phyloP scores from a whole-genome alignment of 2,113 vertebrate species.

The Oophaga pumilio region DNA sequence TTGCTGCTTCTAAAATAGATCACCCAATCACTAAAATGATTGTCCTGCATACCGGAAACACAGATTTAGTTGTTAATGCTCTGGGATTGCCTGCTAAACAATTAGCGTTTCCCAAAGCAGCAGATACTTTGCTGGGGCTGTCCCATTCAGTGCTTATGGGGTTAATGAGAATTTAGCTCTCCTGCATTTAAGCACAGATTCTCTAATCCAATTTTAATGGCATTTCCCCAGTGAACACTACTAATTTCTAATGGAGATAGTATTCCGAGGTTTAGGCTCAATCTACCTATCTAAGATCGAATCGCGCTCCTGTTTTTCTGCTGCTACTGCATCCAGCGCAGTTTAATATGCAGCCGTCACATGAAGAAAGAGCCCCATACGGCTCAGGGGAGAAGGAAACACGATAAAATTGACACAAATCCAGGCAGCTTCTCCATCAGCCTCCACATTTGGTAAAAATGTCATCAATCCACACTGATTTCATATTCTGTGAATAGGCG shows the following conservation, averaged over 20 bases:
- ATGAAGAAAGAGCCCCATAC: conserved; percentile 29
- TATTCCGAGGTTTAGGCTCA: conserved; percentile 5
- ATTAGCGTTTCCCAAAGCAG: not conserved
- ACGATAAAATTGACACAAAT: conserved; percentile 48
- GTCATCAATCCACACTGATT: conserved; percentile 50
- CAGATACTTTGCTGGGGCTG: not conserved
- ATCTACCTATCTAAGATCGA: conserved; percentile 29
- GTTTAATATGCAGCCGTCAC: conserved; percentile 43
- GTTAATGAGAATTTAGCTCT: conserved; percentile 43
- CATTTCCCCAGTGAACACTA: conserved; percentile 52
- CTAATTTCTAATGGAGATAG: conserved; percentile 57
- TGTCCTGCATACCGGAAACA: not conserved
- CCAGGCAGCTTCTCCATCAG: conserved; percentile 44
- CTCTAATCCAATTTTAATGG: conserved; percentile 57
- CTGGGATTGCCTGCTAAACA: not conserved
- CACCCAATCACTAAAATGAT: conserved; percentile 1
- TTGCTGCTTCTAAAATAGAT: conserved; percentile 23
- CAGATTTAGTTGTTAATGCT: not conserved
- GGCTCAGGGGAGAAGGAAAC: conserved; percentile 51
- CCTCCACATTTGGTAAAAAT: conserved; percentile 46
- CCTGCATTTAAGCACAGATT: conserved; percentile 55
- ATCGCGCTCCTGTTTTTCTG: conserved; percentile 14
- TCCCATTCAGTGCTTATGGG: conserved; percentile 16
- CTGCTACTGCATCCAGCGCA: conserved; percentile 30
- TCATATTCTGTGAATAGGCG: conserved; percentile 30